Conservation (phyloP, 1,140 invertebrate genomes). For the Papilio polytes region DNA sequence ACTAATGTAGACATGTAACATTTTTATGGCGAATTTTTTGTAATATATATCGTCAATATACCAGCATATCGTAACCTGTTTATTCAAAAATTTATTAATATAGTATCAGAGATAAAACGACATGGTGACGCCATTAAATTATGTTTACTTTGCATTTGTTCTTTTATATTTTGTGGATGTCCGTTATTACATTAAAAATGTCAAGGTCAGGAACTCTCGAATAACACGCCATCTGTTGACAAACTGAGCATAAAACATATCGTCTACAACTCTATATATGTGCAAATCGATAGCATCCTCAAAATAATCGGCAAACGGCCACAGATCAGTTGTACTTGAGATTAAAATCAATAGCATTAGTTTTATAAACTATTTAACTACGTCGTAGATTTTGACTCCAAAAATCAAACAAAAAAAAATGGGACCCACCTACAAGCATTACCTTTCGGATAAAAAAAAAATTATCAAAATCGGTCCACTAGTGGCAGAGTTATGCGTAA, state of each 20-base stretch:
- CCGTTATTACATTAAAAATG: background rate
- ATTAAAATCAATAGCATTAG: background rate
- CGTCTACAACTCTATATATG: background rate
- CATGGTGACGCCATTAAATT: background rate
- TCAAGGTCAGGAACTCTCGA: background rate
- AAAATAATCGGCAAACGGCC: background rate
- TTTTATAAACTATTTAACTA: too few relatives aligned
- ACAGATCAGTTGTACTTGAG: background rate
- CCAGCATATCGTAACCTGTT: background rate
- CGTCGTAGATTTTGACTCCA: too few relatives aligned
- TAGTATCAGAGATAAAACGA: background rate
- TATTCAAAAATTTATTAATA: conserved; percentile 9
- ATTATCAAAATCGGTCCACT: too few relatives aligned
- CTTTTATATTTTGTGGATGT: background rate
- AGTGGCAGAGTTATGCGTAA: too few relatives aligned
- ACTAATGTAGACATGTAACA: background rate
- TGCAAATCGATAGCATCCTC: background rate
- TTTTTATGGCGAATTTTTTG: background rate
- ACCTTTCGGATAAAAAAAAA: too few relatives aligned
- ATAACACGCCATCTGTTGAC: background rate
- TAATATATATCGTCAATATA: background rate
- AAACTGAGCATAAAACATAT: background rate
- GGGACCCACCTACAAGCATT: too few relatives aligned
- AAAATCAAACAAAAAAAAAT: too few relatives aligned
- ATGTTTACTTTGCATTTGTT: background rate